phyloP scores from a whole-genome alignment of 1,140 invertebrate species.

The Calliopsis andreniformis region DNA sequence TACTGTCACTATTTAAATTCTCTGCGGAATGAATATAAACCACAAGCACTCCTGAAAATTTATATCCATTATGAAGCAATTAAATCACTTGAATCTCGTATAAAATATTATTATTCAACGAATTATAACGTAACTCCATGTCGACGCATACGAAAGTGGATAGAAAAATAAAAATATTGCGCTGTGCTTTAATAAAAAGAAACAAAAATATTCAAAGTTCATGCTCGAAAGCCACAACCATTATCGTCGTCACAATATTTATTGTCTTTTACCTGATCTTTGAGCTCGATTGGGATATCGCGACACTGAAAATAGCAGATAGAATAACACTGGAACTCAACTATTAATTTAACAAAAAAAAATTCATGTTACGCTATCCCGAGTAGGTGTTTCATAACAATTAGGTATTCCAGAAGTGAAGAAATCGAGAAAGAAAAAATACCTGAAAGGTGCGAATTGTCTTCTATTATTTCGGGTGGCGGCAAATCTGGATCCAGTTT shows the following conservation, averaged over 20 bases:
- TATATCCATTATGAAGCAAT: not conserved
- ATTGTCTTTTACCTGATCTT: conserved; percentile 66
- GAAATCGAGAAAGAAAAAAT: not conserved
- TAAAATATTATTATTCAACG: not conserved
- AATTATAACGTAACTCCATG: not conserved
- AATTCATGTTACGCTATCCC: not conserved
- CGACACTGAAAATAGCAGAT: conserved; percentile 63
- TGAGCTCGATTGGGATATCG: conserved; percentile 56
- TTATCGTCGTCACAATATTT: conserved; percentile 13
- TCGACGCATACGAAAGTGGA: not conserved
- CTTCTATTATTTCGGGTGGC: conserved; percentile 63
- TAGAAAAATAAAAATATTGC: not conserved
- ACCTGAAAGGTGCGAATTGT: conserved; percentile 68
- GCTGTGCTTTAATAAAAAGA: conserved; percentile 12
- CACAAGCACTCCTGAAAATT: conserved; percentile 80
- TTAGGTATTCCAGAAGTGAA: not conserved
- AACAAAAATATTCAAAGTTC: conserved; percentile 3
- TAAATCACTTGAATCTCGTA: not conserved
- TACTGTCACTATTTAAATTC: conserved; percentile 79
- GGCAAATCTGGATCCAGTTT: conserved; percentile 75
- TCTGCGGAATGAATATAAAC: conserved; percentile 82
- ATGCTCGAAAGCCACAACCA: conserved; percentile 42
- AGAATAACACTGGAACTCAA: conserved; percentile 26
- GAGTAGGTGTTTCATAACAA: not conserved
- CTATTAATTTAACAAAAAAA: not conserved